phyloP scores from a whole-genome alignment of 2,888 invertebrate genomes.

The Tortricodes alternella region DNA sequence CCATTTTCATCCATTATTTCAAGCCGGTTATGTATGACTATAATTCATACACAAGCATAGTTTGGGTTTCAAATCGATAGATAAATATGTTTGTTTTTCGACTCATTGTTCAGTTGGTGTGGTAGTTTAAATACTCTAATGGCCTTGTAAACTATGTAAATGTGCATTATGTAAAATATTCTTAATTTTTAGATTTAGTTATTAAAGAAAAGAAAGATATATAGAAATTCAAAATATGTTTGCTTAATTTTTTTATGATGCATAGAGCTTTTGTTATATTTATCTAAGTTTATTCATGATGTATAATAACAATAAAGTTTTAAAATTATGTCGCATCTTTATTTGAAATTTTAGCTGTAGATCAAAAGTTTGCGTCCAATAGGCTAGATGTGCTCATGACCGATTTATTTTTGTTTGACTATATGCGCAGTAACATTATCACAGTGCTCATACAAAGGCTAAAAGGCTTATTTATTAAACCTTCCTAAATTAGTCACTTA shows the following conservation, averaged over 20 bases:
- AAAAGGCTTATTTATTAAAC: too few relatives aligned
- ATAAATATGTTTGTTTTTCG: conserved; percentile 19
- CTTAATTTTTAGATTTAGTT: conserved; percentile 58
- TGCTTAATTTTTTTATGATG: conserved; percentile 62
- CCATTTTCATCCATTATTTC: conserved; percentile 15
- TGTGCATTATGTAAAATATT: conserved; percentile 68
- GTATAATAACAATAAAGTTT: conserved; percentile 61
- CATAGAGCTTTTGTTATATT: conserved; percentile 73
- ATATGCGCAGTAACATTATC: too few relatives aligned
- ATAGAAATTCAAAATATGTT: conserved; percentile 67
- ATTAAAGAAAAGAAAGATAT: conserved; percentile 48
- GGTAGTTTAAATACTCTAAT: conserved; percentile 45
- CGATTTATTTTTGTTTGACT: too few relatives aligned
- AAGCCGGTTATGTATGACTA: neutral
- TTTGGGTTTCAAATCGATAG: conserved; percentile 8
- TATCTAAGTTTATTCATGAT: conserved; percentile 65
- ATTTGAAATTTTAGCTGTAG: neutral
- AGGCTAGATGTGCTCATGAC: too few relatives aligned
- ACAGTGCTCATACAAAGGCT: too few relatives aligned
- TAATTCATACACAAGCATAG: conserved; percentile 5
- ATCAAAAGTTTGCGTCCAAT: neutral
- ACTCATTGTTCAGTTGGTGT: conserved; percentile 40
- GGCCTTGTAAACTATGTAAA: conserved; percentile 78
- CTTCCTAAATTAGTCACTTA: too few relatives aligned
- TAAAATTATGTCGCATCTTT: conserved; percentile 42